Evolutionary conservation across 2,797 vertebrate species (phyloP).

Genomic region (Microchirus variegatus): DNA sequence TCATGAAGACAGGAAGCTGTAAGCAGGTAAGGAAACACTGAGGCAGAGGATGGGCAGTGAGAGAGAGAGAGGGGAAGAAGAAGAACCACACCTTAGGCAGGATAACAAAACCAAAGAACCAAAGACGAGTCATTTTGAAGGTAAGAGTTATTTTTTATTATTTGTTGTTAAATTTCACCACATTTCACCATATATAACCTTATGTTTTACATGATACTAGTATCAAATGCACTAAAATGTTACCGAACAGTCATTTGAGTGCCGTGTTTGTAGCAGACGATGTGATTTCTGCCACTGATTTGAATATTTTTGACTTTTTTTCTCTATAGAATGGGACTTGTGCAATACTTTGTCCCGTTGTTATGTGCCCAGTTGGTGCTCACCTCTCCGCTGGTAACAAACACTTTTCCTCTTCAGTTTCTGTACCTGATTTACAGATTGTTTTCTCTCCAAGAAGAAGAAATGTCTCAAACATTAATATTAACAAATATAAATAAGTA

Average conservation of each 20-base stretch:
- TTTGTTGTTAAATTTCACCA: background rate
- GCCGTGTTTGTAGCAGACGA: background rate
- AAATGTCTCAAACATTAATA: too few species aligned
- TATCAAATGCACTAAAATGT: too few species aligned
- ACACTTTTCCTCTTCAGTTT: background rate
- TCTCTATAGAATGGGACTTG: conserved; percentile 54
- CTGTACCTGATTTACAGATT: background rate
- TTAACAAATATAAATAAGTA: background rate
- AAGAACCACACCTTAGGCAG: conserved; percentile 51
- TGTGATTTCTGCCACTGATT: background rate
- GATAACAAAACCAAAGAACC: conserved; percentile 25
- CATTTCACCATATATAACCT: background rate
- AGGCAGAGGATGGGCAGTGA: conserved; percentile 48
- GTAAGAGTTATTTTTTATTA: conserved; percentile 19
- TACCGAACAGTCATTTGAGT: background rate
- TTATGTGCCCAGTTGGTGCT: conserved; percentile 35
- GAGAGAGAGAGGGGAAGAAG: background rate
- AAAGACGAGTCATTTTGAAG: conserved; percentile 28
- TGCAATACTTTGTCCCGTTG: conserved; percentile 46
- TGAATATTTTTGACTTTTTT: background rate
- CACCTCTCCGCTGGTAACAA: conserved; percentile 49
- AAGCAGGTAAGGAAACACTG: conserved; percentile 76
- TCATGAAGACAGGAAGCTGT: conserved; percentile 40
- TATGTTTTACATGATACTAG: too few species aligned
- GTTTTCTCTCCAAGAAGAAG: background rate